phyloP scores from a whole-genome alignment of 2,888 invertebrate genomes.

The Drosophila pullipes region DNA sequence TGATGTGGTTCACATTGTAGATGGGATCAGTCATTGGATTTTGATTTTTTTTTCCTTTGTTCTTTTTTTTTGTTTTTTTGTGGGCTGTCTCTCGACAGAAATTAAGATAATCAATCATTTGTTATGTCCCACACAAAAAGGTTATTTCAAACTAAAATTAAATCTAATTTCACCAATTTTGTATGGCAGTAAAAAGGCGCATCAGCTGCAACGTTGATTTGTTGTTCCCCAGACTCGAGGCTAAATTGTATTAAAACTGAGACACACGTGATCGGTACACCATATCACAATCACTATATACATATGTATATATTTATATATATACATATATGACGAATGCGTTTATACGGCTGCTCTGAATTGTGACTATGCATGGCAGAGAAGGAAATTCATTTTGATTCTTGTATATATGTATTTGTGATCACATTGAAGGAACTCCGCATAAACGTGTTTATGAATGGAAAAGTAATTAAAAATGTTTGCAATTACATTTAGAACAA shows the following conservation, averaged over 20 bases:
- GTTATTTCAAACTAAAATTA: constrained; percentile 19
- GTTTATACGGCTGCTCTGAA: constrained; percentile 22
- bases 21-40: background rate
- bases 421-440: constrained; percentile 26
- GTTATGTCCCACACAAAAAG: constrained; percentile 26
- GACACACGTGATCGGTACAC: constrained; percentile 19
- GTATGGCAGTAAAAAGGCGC: constrained; percentile 11
- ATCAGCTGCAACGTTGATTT: background rate
- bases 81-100: constrained; percentile 2
- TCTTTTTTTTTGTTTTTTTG: background rate
- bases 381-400: constrained; percentile 16
- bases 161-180: constrained; percentile 18
- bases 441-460: constrained; percentile 15
- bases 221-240: constrained; percentile 18
- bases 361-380: constrained; percentile 11
- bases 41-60: background rate
- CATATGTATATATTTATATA: background rate
- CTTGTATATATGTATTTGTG: constrained; percentile 16
- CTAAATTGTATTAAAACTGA: constrained; percentile 27
- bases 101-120: constrained; percentile 20
- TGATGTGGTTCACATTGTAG: constrained; percentile 89
- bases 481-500: constrained; percentile 41
- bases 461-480: constrained; percentile 13
- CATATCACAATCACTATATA: constrained; percentile 30
- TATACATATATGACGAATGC: background rate